Evolutionary conservation across 2,888 invertebrate genomes (phyloP), one percentile per base, ranked within the genome.

Genomic region (Steromphala cineraria): DNA sequence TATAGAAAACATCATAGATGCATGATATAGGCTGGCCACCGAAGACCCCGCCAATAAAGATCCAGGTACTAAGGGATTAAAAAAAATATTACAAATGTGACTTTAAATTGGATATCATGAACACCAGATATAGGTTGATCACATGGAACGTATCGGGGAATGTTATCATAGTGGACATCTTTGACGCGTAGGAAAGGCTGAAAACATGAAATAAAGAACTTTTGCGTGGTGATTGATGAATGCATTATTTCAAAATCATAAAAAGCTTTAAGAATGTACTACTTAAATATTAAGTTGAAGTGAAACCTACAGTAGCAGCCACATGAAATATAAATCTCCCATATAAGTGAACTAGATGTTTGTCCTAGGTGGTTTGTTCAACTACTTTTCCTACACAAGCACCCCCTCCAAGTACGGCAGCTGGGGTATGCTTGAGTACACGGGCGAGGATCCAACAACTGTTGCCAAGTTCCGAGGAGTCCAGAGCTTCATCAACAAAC

Each of bases 341-440:
- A n/a, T 46, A 46, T 46, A 10, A 10, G 46, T 46, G 10, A 10
- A 46, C 46, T 46, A 1, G 10, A 13, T 10, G 10, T 46, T 13
- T 46, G 8, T 24, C 19, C 7, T 75, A 89, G 89, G 88, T 75
- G 89, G 89, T 2, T 76, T 89, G 17, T 90, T 89, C 76, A 89
- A 88, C 80, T 89, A 90, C 78, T 90, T 89, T 62, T 82, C 88
- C 8, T 88, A 86, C n/a, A 82, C 84, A 2, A 82, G 85, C 10
- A 67, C 81, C 2, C 86, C 86, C 7, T 82, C 81, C 17, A 89
- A 88, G 79, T 89, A 87, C 80, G 90, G 90, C 2, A 88, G 87
- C 52, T 90, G 89, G 89, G 89, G 90, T 2, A 87, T 90, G 87
- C 28, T 89, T 13, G 87, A 89, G 53, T 87, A 87, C 75, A 89